Base-by-base conservation (phyloP, 2,888 invertebrate species). In the Ormia ochracea region DNA sequence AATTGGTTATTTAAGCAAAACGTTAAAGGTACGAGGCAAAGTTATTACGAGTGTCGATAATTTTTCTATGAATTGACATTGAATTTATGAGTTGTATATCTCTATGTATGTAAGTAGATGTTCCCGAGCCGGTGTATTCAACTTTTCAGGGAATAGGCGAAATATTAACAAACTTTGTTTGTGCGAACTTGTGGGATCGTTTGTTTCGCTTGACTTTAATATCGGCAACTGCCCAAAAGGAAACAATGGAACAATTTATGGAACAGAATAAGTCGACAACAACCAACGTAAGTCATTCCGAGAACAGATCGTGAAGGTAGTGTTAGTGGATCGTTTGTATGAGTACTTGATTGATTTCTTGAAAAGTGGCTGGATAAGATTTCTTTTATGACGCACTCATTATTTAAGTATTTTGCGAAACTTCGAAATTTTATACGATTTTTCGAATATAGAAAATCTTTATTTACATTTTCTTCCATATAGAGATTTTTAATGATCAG, bases 131-230 rank as follows among this genome's bases (percentile, higher is more conserved):
- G 58, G 92, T 95, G 50, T 90, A 93, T 79, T 93, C 95, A 1
- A 93, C 95, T 0, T 86, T 96, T 52, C 92, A 94, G 83, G 94
- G 93, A 86, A 90, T 96, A 72, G 94, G 94, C 1, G 96, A 96
- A 85, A 94, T 94, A 19, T 89, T 96, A 58, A 94, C 95, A 2
- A 94, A 94, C 69, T 95, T 95, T 83, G 94, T 95, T 0, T 93
- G 94, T 0, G 92, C 93, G n/a, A 95, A 95, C 7, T 93, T 93
- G 10, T 96, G 96, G 96, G 96, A 96, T 87, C 93, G 93, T 86
- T 91, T 89, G 33, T 90, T 90, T 82, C 88, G 90, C 2, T 81
- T 89, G 58, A 86, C 89, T 0, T 82, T 90, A 3, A 87, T 90
- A 1, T 84, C 88, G 6, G 84, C 87, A 1, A 83, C 82, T 85